Evolutionary conservation across 2,113 vertebrate species (phyloP).

Genomic region (Nipponia nippon): DNA sequence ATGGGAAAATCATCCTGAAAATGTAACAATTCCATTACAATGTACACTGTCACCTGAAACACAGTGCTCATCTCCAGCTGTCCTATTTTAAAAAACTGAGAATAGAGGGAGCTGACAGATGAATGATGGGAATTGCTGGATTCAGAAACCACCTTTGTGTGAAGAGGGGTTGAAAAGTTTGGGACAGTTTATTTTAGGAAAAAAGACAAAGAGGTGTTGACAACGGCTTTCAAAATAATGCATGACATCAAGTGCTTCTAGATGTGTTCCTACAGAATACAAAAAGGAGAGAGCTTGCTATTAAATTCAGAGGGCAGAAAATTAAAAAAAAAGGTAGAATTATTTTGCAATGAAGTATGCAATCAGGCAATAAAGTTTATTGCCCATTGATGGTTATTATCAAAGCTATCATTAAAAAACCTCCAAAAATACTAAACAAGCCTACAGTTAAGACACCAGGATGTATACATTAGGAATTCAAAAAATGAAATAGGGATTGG

Average conservation of each 20-base stretch:
- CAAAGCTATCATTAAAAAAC: background rate
- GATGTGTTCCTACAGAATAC: background rate
- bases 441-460: background rate
- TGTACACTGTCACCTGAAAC: background rate
- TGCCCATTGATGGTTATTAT: background rate
- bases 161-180: background rate
- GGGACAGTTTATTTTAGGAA: background rate
- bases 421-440: background rate
- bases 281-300: background rate
- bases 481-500: background rate
- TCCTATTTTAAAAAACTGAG: background rate
- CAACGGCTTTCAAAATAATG: background rate
- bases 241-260: background rate
- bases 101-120: background rate
- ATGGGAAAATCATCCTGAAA: background rate
- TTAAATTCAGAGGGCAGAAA: background rate
- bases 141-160: background rate
- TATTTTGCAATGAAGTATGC: background rate
- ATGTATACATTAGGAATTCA: background rate
- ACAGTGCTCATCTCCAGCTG: background rate
- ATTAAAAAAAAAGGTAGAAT: background rate
- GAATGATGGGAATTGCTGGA: background rate
- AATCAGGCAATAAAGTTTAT: background rate
- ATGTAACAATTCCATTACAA: background rate
- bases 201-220: background rate